phyloP scores from a whole-genome alignment of 2,113 vertebrate species.

The Oryzias celebensis region DNA sequence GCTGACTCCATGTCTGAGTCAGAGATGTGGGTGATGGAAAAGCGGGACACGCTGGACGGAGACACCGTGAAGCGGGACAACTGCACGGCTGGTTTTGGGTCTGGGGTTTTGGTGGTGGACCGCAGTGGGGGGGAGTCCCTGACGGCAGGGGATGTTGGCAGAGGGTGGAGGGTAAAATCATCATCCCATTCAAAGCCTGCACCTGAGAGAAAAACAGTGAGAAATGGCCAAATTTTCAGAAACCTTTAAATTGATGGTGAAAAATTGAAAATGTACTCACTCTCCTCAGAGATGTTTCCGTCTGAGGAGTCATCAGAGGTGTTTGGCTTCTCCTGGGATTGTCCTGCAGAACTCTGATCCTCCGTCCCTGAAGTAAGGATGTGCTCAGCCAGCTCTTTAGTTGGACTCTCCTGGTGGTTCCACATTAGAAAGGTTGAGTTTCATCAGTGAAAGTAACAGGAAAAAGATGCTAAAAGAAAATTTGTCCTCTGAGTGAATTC shows the following conservation, averaged over 20 bases:
- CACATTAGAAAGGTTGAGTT: background rate
- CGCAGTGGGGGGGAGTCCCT: constrained; percentile 40
- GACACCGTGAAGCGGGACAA: constrained; percentile 92
- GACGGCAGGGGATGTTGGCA: constrained; percentile 72
- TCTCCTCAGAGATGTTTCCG: constrained; percentile 79
- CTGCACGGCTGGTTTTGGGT: constrained; percentile 70
- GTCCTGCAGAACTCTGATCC: constrained; percentile 26
- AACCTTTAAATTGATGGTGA: background rate
- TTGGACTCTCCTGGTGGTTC: constrained; percentile 88
- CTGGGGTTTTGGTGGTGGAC: constrained; percentile 36
- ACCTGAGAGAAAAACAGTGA: constrained; percentile 64
- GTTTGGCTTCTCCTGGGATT: constrained; percentile 52
- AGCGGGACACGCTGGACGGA: constrained; percentile 84
- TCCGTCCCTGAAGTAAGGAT: constrained; percentile 72
- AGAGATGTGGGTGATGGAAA: constrained; percentile 95
- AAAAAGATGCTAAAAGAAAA: background rate
- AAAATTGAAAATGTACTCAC: constrained; percentile 63
- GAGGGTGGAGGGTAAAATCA: constrained; percentile 79
- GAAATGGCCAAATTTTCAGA: too few relatives aligned
- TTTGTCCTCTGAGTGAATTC: too few relatives aligned
- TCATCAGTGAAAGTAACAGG: background rate
- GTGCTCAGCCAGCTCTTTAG: constrained; percentile 83
- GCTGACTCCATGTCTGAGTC: constrained; percentile 84
- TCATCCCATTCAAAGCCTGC: constrained; percentile 86
- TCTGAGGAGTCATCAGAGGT: constrained; percentile 74